Conservation (phyloP, 2,113 vertebrate species). For the Lasiurus borealis region DNA sequence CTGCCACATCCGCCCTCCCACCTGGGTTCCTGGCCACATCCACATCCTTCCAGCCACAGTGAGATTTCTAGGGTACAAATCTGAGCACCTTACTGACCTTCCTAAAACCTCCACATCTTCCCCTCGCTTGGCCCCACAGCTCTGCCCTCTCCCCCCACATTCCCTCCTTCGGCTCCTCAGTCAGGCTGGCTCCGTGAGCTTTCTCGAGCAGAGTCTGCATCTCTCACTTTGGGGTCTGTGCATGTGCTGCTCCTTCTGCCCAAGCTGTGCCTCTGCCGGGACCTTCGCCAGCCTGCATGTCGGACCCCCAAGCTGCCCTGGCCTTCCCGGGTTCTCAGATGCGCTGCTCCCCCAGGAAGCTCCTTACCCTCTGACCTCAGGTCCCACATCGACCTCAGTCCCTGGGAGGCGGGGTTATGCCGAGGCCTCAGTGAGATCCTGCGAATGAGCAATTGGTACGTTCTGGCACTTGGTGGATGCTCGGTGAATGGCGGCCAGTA, state of each 20-base stretch:
- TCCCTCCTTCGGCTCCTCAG: background rate
- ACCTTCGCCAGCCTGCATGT: background rate
- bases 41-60: background rate
- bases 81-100: background rate
- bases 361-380: background rate
- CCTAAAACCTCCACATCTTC: background rate
- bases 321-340: fast-evolving
- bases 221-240: background rate
- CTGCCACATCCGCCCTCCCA: background rate
- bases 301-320: background rate
- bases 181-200: background rate
- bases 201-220: background rate
- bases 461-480: background rate
- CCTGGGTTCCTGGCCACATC: background rate
- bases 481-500: fast-evolving
- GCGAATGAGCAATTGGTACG: background rate
- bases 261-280: background rate
- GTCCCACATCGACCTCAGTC: background rate
- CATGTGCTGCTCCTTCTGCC: background rate
- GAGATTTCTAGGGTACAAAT: background rate
- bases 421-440: background rate
- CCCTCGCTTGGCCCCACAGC: background rate
- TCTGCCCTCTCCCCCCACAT: too few species aligned
- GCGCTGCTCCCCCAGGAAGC: background rate
- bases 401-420: background rate